phyloP scores from a whole-genome alignment of 2,113 vertebrate genomes.

The Felis catus region DNA sequence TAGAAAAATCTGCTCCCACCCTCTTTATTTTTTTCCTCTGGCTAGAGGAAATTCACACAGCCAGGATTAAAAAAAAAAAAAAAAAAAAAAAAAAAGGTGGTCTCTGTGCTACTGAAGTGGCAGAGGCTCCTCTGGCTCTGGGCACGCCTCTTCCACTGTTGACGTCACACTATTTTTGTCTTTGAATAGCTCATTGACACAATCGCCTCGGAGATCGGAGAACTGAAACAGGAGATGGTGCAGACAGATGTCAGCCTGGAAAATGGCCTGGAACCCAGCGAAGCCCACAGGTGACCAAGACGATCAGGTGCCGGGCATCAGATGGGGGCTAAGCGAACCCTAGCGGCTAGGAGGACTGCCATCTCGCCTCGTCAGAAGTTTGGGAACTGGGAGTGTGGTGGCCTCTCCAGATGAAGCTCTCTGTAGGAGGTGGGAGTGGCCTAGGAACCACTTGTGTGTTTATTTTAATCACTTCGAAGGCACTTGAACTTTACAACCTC shows the following conservation, averaged over 20 bases:
- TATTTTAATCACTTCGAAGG: conserved; percentile 61
- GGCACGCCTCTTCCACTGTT: conserved; percentile 81
- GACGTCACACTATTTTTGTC: conserved; percentile 84
- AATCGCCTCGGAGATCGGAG: conserved; percentile 93
- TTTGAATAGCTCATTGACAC: conserved; percentile 94
- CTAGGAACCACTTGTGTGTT: conserved; percentile 37
- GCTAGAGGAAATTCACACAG: conserved; percentile 80
- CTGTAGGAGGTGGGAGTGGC: conserved; percentile 56
- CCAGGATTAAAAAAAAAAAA: conserved; percentile 53
- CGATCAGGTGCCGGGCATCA: neutral
- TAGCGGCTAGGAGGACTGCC: neutral
- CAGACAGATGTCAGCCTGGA: conserved; percentile 85
- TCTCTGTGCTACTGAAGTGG: conserved; percentile 57
- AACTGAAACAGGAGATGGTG: conserved; percentile 96
- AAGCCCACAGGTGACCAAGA: conserved; percentile 84
- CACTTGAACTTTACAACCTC: conserved; percentile 68
- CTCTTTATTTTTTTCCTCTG: conserved; percentile 64
- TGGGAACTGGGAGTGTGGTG: neutral
- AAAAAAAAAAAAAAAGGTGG: conserved; percentile 21
- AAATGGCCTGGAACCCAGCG: conserved; percentile 80
- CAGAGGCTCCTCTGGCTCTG: conserved; percentile 65
- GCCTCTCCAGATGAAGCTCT: neutral
- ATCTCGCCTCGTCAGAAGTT: neutral
- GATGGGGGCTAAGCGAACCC: neutral
- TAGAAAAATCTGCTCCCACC: neutral